Conservation (phyloP, 2,113 vertebrate species). For the Macaca mulatta region DNA sequence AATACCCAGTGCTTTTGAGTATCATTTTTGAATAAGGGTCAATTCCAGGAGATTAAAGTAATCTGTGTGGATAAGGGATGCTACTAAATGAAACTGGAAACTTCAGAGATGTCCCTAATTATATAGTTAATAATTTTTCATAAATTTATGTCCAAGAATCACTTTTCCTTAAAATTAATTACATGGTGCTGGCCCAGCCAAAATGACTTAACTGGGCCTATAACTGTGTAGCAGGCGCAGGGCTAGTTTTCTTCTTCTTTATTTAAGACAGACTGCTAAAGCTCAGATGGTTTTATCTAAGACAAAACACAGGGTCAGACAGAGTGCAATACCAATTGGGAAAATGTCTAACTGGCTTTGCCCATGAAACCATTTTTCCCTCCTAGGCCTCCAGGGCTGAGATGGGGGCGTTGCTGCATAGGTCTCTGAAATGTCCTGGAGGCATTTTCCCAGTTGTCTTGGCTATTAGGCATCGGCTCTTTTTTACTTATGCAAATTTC, state of each 20-base stretch:
- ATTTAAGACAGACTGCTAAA: constrained; percentile 18
- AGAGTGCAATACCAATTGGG: neutral
- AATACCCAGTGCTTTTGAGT: neutral
- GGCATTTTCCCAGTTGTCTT: no score
- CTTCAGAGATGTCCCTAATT: neutral
- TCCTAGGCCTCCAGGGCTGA: no score
- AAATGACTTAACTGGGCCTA: neutral
- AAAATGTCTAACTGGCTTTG: neutral
- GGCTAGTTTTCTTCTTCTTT: neutral
- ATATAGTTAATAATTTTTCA: neutral
- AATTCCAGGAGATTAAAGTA: neutral
- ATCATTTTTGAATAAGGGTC: neutral
- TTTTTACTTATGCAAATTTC: no score
- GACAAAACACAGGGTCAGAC: neutral
- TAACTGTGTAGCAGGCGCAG: neutral
- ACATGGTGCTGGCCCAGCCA: neutral
- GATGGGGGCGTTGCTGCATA: no score
- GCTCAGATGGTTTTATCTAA: neutral
- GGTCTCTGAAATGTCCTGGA: no score
- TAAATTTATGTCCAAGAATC: neutral
- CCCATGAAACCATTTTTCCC: no score
- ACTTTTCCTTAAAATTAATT: constrained; percentile 44
- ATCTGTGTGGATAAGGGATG: neutral
- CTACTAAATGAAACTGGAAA: neutral
- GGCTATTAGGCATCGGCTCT: no score